These are phyloP conservation scores for Paralvinella palmiformis DNA, from an alignment of 1,140 invertebrate species.

Conservation along the genomic window DNA sequence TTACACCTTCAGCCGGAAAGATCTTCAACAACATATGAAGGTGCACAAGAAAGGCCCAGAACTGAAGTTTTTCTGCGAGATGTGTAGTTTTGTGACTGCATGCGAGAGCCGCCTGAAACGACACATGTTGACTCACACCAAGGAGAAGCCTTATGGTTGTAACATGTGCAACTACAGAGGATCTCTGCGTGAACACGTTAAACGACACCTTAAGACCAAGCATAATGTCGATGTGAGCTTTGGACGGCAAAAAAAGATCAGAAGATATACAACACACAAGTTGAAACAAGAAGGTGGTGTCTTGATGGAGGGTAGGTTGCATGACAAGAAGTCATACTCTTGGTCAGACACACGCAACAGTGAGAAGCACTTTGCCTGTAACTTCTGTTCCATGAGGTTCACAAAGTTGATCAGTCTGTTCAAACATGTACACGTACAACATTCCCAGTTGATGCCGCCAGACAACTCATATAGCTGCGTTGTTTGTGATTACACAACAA, in stretches of 20 bases:
- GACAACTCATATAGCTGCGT: conserved; percentile 34
- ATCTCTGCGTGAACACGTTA: conserved; percentile 44
- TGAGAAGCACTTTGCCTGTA: conserved; percentile 47
- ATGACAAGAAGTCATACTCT: background rate
- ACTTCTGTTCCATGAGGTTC: conserved; percentile 48
- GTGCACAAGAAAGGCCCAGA: conserved; percentile 45
- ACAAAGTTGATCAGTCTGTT: conserved; percentile 44
- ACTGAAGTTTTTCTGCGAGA: conserved; percentile 45
- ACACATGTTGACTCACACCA: conserved; percentile 42
- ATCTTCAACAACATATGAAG: conserved; percentile 45
- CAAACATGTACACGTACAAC: conserved; percentile 45
- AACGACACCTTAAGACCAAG: conserved; percentile 34
- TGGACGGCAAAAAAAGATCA: background rate
- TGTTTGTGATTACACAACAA: conserved; percentile 43
- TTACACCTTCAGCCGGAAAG: conserved; percentile 34
- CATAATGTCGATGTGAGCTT: background rate
- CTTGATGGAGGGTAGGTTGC: background rate
- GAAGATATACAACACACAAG: background rate
- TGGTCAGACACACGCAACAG: conserved; percentile 33
- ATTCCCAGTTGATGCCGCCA: conserved; percentile 35
- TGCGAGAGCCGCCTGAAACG: conserved; percentile 42
- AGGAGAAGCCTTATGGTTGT: conserved; percentile 43
- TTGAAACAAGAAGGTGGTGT: background rate
- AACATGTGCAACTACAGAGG: conserved; percentile 40
- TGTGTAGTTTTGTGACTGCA: conserved; percentile 48